Percentiles rank a stretch among this genome's conserved stretches.
phyloP scores from a whole-genome alignment of 1,140 invertebrate genomes.

The Panulirus ornatus region DNA sequence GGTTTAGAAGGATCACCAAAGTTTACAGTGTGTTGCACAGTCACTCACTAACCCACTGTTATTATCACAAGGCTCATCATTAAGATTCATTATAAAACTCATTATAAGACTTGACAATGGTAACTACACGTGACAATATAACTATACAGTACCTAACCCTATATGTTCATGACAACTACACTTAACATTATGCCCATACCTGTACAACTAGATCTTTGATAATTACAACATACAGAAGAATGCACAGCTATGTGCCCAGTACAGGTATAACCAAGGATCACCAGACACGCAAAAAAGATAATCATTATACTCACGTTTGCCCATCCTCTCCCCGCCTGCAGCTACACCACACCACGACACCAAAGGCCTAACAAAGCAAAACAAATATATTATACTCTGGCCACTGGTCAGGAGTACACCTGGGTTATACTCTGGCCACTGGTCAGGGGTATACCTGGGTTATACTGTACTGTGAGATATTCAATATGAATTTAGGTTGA shows the following conservation, averaged over 20 bases:
- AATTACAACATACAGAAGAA: too few species aligned
- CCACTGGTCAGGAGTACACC: neutral
- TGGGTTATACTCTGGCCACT: neutral
- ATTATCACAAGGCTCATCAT: too few species aligned
- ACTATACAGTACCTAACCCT: neutral
- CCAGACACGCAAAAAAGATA: neutral
- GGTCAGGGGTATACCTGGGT: neutral
- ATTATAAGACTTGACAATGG: too few species aligned
- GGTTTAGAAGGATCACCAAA: too few species aligned
- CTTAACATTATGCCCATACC: neutral
- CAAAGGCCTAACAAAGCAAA: neutral
- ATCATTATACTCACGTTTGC: constrained; percentile 3
- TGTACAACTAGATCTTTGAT: too few species aligned
- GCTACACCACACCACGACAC: neutral
- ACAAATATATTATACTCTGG: neutral
- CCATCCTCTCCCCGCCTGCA: neutral
- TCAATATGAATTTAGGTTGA: neutral
- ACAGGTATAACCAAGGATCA: neutral
- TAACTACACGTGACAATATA: neutral
- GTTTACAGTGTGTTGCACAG: too few species aligned
- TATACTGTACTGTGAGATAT: neutral
- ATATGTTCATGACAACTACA: neutral
- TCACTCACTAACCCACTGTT: too few species aligned
- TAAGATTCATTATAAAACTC: too few species aligned
- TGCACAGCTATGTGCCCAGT: neutral